Percentiles rank a stretch among this genome's conserved stretches.
Conservation (phyloP, 2,113 vertebrate species). For the Trinectes maculatus region DNA sequence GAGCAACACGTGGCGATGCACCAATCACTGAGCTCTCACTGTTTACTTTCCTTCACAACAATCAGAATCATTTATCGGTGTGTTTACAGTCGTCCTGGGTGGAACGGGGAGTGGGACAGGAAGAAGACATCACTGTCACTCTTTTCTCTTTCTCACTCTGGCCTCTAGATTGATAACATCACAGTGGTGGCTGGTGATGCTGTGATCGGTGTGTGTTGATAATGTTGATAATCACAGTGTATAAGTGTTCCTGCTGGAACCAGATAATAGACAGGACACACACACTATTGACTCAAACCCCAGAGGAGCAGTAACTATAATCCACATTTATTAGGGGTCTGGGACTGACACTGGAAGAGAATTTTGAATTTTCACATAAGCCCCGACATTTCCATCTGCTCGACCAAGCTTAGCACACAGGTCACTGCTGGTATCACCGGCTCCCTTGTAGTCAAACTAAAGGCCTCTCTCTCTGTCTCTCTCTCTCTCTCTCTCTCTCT, state of each 20-base stretch:
- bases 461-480: conserved; percentile 4
- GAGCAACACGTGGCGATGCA: background rate
- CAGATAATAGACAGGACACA: too few species aligned
- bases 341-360: too few species aligned
- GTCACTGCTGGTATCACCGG: background rate
- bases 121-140: background rate
- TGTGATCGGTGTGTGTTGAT: too few species aligned
- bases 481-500: conserved; percentile 7
- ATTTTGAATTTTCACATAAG: background rate
- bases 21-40: conserved; percentile 7
- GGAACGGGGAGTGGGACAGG: background rate
- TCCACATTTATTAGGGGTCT: too few species aligned
- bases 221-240: too few species aligned
- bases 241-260: too few species aligned
- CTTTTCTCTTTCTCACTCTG: background rate
- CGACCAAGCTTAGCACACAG: background rate
- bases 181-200: background rate
- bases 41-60: conserved; percentile 8
- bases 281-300: too few species aligned
- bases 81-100: conserved; percentile 34
- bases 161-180: conserved; percentile 36
- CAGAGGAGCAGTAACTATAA: too few species aligned
- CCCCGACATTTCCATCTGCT: background rate
- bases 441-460: conserved; percentile 22
- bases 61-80: conserved; percentile 45